Base-by-base conservation (phyloP, 2,888 invertebrate species). In the Thera obeliscata region DNA sequence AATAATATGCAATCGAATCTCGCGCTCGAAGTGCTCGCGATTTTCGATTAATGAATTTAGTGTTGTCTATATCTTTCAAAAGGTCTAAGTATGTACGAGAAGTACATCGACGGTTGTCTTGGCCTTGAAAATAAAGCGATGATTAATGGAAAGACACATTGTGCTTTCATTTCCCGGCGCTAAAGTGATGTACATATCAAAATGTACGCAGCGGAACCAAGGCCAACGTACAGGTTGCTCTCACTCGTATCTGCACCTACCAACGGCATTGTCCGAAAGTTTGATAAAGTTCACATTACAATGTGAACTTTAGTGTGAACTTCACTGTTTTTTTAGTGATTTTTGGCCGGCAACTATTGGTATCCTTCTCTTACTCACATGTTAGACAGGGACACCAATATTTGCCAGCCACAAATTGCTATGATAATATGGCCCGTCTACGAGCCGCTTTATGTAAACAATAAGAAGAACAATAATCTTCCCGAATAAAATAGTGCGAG, bases 211-310 rank as follows among this genome's bases (percentile, higher is more conserved):
- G 41, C 33, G 43, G 43, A 61, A 49, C 61, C 58, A 65, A 65
- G 64, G 55, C 35, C 68, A 55, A 61, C 61, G 61, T 55, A 46
- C 0, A 55, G 55, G 61, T 58, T 58, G 55, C 61, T 58, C 61
- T 54, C 43, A 12, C 60, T 61, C 61, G 57, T 49, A 65, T 9
- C 5, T 49, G 12, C 12, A 12, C 3, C 12, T 5, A 43, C 43
- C 43, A 7, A 12, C 61, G 59, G 61, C 58, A 33, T 55, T 50
- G 62, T 52, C 58, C 72, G 64, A 77, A 70, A 67, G 59, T 69
- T 69, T 78, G 64, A 78, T 76, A 61, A 67, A 67, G 68, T 69
- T 71, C 67, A 76, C 61, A 72, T 69, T 61, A 58, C 63, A 61
- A 55, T 11, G 62, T 50, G 22, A 22, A 65, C 64, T n/a, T n/a